A percentile compares a stretch with the other conserved stretches of the same genome.
phyloP scores from a whole-genome alignment of 2,888 invertebrate genomes.

The Protodeltote pygarga region DNA sequence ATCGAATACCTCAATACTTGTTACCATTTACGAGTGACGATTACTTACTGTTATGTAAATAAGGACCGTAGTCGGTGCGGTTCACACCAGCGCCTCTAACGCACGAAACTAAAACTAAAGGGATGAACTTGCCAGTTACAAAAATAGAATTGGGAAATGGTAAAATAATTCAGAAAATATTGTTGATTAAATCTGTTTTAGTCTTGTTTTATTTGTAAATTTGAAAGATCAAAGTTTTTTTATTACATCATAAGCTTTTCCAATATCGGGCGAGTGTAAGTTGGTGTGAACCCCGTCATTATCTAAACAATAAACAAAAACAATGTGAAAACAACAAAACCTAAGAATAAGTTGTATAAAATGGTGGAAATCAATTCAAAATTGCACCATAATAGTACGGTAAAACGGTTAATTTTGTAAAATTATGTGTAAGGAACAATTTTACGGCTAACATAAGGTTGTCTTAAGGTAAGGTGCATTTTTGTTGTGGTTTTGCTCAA shows the following conservation, averaged over 20 bases:
- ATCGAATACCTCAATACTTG: conserved; percentile 53
- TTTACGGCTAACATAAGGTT: conserved; percentile 20
- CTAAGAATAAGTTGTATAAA: conserved; percentile 21
- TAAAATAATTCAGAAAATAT: no score
- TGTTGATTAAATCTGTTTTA: no score
- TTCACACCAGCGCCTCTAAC: conserved; percentile 12
- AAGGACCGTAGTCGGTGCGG: conserved; percentile 11
- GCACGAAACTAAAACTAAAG: conserved; percentile 4
- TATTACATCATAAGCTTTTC: no score
- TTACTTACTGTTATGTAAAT: conserved; percentile 36
- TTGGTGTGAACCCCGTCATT: conserved; percentile 1
- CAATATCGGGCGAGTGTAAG: no score
- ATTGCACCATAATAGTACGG: conserved; percentile 35
- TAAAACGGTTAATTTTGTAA: conserved; percentile 26
- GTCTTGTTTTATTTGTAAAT: no score
- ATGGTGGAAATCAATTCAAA: conserved; percentile 40
- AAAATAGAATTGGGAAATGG: background rate
- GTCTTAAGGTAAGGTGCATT: conserved; percentile 39
- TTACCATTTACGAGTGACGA: conserved; percentile 45
- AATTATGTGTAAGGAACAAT: conserved; percentile 26
- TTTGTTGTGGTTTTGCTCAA: conserved; percentile 52
- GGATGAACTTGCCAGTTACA: background rate
- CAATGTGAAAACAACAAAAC: conserved; percentile 20
- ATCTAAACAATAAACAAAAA: conserved; percentile 6
- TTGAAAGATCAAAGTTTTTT: no score